Conservation (phyloP, 2,113 vertebrate species). For the Phrynocephalus versicolor region DNA sequence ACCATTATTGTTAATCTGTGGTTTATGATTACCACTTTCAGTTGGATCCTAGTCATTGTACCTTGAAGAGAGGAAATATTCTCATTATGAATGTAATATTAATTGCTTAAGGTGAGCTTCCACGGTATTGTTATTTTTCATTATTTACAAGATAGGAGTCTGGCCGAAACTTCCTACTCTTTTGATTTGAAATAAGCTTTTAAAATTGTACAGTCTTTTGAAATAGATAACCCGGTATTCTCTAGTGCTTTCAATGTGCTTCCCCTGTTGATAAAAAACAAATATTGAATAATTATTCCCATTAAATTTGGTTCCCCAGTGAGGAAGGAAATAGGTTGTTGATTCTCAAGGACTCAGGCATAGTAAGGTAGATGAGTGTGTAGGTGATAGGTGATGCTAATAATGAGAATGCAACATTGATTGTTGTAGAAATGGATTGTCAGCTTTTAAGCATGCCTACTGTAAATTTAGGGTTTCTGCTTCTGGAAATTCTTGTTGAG, state of each 20-base stretch:
- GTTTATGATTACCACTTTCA: conserved; percentile 29
- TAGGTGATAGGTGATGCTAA: background rate
- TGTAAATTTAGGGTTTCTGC: background rate
- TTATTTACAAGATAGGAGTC: conserved; percentile 30
- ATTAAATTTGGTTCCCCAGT: background rate
- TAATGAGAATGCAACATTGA: background rate
- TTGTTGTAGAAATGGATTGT: background rate
- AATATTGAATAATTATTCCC: conserved; percentile 12
- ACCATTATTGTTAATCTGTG: conserved; percentile 15
- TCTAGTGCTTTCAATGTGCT: background rate
- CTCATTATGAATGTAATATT: conserved; percentile 42
- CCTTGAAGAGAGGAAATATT: conserved; percentile 6
- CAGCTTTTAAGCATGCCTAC: background rate
- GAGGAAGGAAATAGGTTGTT: background rate
- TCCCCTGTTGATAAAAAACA: conserved; percentile 15
- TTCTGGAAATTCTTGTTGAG: background rate
- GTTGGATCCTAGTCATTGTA: conserved; percentile 29
- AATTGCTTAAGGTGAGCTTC: conserved; percentile 32
- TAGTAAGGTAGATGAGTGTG: no score
- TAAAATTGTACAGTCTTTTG: background rate
- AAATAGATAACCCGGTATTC: background rate
- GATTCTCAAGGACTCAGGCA: background rate
- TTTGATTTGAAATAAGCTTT: conserved; percentile 30
- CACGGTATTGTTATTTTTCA: conserved; percentile 26
- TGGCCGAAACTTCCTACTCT: background rate